A percentile compares a stretch with the other conserved stretches of the same genome.
phyloP scores from a whole-genome alignment of 23 tunicate genomes.

The Oikopleura albicans region DNA sequence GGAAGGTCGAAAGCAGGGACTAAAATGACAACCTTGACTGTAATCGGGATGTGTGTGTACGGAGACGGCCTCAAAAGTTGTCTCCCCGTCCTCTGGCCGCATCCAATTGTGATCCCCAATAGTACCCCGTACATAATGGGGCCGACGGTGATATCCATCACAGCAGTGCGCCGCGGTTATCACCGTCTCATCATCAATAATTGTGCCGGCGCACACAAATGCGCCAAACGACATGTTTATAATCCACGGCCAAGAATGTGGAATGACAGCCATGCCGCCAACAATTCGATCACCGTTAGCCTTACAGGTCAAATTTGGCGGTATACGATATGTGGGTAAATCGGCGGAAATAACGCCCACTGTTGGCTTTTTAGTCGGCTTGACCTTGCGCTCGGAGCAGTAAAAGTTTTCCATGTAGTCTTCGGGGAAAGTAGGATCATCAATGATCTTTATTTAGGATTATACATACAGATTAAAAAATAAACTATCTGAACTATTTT shows the following conservation, averaged over 20 bases:
- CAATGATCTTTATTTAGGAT: no score
- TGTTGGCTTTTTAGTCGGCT: background rate
- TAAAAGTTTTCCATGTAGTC: background rate
- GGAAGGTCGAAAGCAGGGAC: no score
- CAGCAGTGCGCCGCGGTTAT: slow-evolving; percentile 5
- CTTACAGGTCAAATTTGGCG: background rate
- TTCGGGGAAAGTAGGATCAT: background rate
- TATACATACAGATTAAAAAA: no score
- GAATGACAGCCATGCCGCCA: background rate
- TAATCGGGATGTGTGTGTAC: background rate
- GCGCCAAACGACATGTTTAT: background rate
- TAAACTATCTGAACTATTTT: no score
- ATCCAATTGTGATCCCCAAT: background rate
- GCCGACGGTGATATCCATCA: background rate
- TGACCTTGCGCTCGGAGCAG: background rate
- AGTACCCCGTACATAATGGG: background rate
- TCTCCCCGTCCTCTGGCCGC: background rate
- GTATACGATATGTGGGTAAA: background rate
- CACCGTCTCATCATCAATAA: background rate
- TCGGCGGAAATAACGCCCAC: background rate
- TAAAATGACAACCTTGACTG: no score
- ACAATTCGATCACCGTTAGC: background rate
- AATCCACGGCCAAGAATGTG: background rate
- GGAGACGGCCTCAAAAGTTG: background rate
- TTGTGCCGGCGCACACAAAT: background rate